Percentiles rank a stretch among this genome's conserved stretches.
Evolutionary conservation across 2,888 invertebrate species (phyloP).

Genomic region (Cistogaster globosa): DNA sequence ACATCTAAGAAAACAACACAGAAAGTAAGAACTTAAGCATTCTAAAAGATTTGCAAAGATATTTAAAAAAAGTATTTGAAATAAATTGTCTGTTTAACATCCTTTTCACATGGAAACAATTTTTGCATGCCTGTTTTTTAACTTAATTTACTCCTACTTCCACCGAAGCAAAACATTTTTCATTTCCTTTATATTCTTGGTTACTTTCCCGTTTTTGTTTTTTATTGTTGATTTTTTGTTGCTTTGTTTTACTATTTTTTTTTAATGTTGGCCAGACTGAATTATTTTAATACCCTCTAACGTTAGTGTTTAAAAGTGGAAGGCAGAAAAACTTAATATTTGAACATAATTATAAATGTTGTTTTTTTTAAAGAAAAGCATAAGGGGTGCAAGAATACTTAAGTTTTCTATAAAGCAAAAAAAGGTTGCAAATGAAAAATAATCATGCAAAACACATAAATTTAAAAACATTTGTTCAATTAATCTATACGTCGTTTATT

Average conservation of each 20-base stretch:
- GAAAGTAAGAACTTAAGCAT: constrained; percentile 8
- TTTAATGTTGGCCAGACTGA: constrained; percentile 6
- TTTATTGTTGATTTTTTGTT: too few species aligned
- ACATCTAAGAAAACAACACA: constrained; percentile 3
- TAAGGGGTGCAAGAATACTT: neutral
- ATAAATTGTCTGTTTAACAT: constrained; percentile 38
- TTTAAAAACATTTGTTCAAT: too few species aligned
- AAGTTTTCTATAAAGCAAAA: neutral
- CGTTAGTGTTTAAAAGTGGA: neutral
- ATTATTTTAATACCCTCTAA: constrained; percentile 7
- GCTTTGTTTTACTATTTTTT: neutral
- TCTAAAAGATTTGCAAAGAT: constrained; percentile 14
- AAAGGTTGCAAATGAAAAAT: too few species aligned
- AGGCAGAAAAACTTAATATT: constrained; percentile 17
- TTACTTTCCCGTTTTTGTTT: neutral
- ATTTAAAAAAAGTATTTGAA: constrained; percentile 22
- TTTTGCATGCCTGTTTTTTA: constrained; percentile 22
- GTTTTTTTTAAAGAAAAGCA: neutral
- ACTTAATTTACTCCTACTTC: constrained; percentile 22
- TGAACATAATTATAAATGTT: constrained; percentile 11
- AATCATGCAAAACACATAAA: too few species aligned
- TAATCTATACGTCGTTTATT: too few species aligned
- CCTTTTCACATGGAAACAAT: constrained; percentile 27
- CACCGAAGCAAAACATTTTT: neutral
- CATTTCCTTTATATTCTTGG: constrained; percentile 19